Evolutionary conservation across 1,140 invertebrate species (phyloP).

Genomic region (Chlorops oryzae): DNA sequence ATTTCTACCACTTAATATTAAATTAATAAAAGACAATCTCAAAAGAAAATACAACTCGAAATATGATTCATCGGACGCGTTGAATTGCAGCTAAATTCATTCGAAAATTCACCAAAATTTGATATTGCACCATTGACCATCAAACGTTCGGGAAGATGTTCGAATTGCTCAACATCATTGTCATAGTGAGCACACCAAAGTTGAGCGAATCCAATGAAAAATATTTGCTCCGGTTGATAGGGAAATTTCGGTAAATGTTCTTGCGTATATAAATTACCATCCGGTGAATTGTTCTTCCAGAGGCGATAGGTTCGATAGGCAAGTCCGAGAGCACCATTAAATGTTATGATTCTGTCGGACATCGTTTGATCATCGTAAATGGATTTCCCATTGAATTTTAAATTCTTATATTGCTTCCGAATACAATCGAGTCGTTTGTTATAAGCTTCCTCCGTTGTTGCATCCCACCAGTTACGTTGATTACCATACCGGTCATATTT

Average conservation of each 20-base stretch:
- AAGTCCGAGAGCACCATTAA: constrained; percentile 87
- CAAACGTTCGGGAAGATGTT: constrained; percentile 60
- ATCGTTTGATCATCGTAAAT: constrained; percentile 60
- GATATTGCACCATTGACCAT: constrained; percentile 74
- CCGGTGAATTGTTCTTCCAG: constrained; percentile 53
- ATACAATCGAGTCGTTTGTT: constrained; percentile 83
- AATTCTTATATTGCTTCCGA: constrained; percentile 78
- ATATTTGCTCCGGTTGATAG: constrained; percentile 75
- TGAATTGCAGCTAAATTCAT: constrained; percentile 61
- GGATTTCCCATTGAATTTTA: constrained; percentile 56
- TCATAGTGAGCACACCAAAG: constrained; percentile 39
- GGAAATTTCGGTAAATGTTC: too few species aligned
- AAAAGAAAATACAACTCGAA: constrained; percentile 62
- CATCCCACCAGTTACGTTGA: constrained; percentile 95
- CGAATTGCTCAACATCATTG: constrained; percentile 23
- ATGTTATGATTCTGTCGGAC: constrained; percentile 85
- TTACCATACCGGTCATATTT: constrained; percentile 91
- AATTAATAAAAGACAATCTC: neutral
- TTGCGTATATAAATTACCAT: too few species aligned
- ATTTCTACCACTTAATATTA: neutral
- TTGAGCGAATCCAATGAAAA: constrained; percentile 89
- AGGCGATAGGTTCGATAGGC: constrained; percentile 75
- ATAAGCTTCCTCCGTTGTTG: constrained; percentile 80
- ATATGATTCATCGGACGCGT: constrained; percentile 72
- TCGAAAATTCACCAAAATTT: constrained; percentile 73